A percentile compares a stretch with the other conserved stretches of the same genome.
Conservation (phyloP, 2,797 vertebrate species). For the Aratinga solstitialis region DNA sequence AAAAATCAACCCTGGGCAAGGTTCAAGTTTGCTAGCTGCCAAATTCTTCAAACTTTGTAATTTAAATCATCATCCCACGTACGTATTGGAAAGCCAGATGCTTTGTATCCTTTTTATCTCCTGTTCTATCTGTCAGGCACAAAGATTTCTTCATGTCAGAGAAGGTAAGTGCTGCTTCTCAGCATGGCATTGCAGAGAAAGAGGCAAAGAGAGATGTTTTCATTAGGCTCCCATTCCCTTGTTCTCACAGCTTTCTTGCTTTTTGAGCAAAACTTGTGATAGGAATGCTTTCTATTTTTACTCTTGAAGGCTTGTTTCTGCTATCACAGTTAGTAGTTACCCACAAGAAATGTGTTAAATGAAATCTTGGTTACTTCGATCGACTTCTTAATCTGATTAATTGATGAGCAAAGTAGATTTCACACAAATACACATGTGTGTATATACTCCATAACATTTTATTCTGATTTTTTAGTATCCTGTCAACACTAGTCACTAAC, state of each 20-base stretch:
- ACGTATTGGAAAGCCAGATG: conserved; percentile 11
- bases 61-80: conserved; percentile 6
- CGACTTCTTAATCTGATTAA: conserved; percentile 24
- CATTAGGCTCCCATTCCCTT: not conserved
- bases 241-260: conserved; percentile 2
- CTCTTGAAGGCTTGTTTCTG: conserved; percentile 3
- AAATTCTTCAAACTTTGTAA: conserved; percentile 23
- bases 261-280: not conserved
- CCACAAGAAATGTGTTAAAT: conserved; percentile 32
- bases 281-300: conserved; percentile 12
- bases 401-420: conserved; percentile 12
- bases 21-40: not conserved
- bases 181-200: not conserved
- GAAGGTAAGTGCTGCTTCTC: conserved; percentile 16
- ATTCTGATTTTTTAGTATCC: not conserved
- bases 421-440: not conserved
- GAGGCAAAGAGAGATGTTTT: not conserved
- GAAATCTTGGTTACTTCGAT: not conserved
- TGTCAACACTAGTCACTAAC: not conserved
- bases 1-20: not conserved
- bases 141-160: not conserved
- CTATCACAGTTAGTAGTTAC: not conserved
- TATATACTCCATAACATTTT: not conserved
- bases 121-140: conserved; percentile 27
- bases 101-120: conserved; percentile 41